These are phyloP conservation scores for Ectemnius cavifrons DNA, from an alignment of 2,888 invertebrate genomes.

Conservation along the genomic window DNA sequence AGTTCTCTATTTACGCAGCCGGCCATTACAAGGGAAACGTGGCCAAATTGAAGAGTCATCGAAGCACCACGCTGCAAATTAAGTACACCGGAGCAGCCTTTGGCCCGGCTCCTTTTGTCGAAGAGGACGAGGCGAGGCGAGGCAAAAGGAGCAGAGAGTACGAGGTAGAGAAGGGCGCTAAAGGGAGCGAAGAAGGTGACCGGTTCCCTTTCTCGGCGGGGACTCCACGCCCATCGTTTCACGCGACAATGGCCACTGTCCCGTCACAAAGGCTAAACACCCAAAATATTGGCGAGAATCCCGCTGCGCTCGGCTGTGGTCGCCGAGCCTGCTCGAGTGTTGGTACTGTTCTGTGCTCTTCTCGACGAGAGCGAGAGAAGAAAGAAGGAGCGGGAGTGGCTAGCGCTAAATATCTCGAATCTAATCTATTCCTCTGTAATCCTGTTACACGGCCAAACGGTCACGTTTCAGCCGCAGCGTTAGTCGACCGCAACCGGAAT, in stretches of 20 bases:
- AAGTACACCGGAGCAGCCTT: constrained; percentile 20
- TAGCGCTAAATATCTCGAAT: constrained; percentile 68
- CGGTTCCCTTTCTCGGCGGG: constrained; percentile 44
- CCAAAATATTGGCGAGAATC: constrained; percentile 76
- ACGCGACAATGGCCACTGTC: constrained; percentile 56
- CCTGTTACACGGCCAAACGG: constrained; percentile 72
- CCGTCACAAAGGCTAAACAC: constrained; percentile 72
- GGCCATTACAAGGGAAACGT: neutral
- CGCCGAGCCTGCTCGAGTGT: neutral
- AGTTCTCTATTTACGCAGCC: too few species aligned
- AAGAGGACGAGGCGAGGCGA: neutral
- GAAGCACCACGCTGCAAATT: constrained; percentile 27
- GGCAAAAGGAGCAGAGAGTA: constrained; percentile 25
- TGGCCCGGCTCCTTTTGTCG: constrained; percentile 17
- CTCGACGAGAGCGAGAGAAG: neutral
- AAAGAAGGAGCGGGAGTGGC: neutral
- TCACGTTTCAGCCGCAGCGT: constrained; percentile 42
- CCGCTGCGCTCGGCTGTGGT: constrained; percentile 42
- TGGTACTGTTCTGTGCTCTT: too few species aligned
- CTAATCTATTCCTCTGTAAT: constrained; percentile 70
- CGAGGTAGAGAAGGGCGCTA: constrained; percentile 15
- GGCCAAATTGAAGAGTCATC: constrained; percentile 30
- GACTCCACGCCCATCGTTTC: constrained; percentile 54
- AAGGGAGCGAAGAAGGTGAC: constrained; percentile 39
- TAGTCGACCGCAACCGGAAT: constrained; percentile 47